Percentiles rank a stretch among this genome's conserved stretches.
Evolutionary conservation across 2,113 vertebrate genomes (phyloP).

Genomic region (Peromyscus maniculatus): DNA sequence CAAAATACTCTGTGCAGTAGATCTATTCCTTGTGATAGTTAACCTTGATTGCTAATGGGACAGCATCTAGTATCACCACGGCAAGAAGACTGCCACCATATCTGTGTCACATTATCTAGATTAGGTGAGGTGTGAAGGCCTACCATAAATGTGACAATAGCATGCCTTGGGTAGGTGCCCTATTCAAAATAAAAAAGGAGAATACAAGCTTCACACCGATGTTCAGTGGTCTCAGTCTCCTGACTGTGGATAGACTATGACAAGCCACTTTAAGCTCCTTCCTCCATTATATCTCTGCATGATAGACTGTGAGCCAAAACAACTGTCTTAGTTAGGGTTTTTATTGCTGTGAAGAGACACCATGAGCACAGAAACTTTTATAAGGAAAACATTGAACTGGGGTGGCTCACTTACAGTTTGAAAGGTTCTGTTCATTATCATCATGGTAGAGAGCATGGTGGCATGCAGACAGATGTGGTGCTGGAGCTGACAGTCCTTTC

Average conservation of each 20-base stretch:
- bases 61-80: neutral
- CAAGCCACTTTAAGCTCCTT: too few relatives aligned
- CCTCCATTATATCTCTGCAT: neutral
- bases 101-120: neutral
- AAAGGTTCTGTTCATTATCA: too few relatives aligned
- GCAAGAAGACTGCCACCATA: too few relatives aligned
- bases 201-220: neutral
- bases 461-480: neutral
- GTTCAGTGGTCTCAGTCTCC: neutral
- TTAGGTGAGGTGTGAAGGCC: neutral
- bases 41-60: neutral
- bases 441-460: neutral
- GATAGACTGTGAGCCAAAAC: neutral
- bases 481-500: neutral
- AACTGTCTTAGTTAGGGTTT: too few relatives aligned
- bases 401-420: too few relatives aligned
- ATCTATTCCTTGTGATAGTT: neutral
- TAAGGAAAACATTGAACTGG: too few relatives aligned
- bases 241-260: rapidly evolving
- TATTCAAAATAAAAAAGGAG: neutral
- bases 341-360: too few relatives aligned
- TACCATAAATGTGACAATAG: neutral
- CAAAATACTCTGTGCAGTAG: neutral
- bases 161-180: neutral
- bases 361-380: too few relatives aligned